Evolutionary conservation across 2,797 vertebrate genomes (phyloP).

Genomic region (Eptatretus atami): DNA sequence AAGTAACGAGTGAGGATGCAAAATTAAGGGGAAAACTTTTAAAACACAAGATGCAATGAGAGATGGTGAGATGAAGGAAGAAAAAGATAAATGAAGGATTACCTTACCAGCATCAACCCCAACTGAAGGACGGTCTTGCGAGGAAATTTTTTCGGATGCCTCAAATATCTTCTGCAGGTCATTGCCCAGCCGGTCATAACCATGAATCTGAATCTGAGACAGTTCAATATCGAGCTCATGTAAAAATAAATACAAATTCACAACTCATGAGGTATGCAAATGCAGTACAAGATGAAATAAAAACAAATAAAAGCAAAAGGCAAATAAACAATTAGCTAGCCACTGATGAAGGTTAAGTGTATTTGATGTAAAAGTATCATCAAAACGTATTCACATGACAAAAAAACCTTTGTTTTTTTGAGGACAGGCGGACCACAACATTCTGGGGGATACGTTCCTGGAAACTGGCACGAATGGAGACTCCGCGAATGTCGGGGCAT

Average conservation of each 20-base stretch:
- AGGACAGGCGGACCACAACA: too few species aligned
- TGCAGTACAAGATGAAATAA: conserved; percentile 7
- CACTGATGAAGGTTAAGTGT: too few species aligned
- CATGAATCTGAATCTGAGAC: conserved; percentile 63
- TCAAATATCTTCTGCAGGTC: conserved; percentile 80
- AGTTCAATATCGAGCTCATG: background rate
- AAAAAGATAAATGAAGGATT: background rate
- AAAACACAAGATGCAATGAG: too few species aligned
- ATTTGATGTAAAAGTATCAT: too few species aligned
- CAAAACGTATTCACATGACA: too few species aligned
- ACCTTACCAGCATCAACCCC: conserved; percentile 44
- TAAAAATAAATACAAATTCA: conserved; percentile 7
- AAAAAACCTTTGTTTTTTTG: too few species aligned
- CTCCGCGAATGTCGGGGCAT: too few species aligned
- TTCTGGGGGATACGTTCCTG: too few species aligned
- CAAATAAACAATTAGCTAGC: too few species aligned
- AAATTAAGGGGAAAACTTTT: too few species aligned
- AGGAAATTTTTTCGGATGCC: conserved; percentile 32
- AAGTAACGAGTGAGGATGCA: too few species aligned
- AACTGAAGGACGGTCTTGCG: conserved; percentile 59
- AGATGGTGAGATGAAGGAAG: conserved; percentile 7
- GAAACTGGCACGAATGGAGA: too few species aligned
- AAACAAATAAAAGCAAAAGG: conserved; percentile 9
- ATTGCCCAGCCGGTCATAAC: conserved; percentile 67
- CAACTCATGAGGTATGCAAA: conserved; percentile 1